Percentiles rank a stretch among this genome's conserved stretches.
Evolutionary conservation across 2,113 vertebrate species (phyloP).

Genomic region (Conger conger): DNA sequence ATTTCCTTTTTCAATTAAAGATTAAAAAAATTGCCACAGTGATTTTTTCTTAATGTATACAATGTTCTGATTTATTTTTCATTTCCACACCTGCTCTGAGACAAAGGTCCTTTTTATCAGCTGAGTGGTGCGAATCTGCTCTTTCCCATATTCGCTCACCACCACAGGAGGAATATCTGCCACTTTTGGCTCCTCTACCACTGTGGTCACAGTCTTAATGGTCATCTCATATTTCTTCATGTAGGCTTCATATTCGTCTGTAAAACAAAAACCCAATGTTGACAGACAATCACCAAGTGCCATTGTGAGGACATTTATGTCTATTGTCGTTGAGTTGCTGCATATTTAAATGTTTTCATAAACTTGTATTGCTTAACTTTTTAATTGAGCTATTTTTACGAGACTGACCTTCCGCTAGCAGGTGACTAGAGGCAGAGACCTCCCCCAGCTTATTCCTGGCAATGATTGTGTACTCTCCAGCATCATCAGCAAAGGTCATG

Average conservation of each 20-base stretch:
- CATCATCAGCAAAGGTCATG: conserved; percentile 94
- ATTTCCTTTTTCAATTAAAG: too few relatives aligned
- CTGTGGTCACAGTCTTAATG: conserved; percentile 80
- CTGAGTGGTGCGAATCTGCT: conserved; percentile 83
- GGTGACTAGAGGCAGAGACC: conserved; percentile 77
- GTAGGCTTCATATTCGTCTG: conserved; percentile 87
- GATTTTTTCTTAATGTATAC: too few relatives aligned
- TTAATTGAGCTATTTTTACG: background rate
- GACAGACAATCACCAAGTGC: background rate
- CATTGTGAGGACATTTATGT: too few relatives aligned
- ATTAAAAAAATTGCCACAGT: too few relatives aligned
- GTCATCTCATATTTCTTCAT: conserved; percentile 83
- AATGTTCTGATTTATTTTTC: background rate
- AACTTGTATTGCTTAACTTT: background rate
- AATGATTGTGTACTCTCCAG: conserved; percentile 87
- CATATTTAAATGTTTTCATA: background rate
- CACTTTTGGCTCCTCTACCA: conserved; percentile 80
- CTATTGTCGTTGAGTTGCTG: too few relatives aligned
- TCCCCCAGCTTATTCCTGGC: conserved; percentile 85
- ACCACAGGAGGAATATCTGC: conserved; percentile 76
- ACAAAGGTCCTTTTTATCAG: conserved; percentile 79
- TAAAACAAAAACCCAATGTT: conserved; percentile 26
- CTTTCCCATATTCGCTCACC: conserved; percentile 81
- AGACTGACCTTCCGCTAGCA: conserved; percentile 87
- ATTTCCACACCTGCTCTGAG: conserved; percentile 76